Evolutionary conservation across 2,888 invertebrate species (phyloP).

Genomic region (Plebejus argus): DNA sequence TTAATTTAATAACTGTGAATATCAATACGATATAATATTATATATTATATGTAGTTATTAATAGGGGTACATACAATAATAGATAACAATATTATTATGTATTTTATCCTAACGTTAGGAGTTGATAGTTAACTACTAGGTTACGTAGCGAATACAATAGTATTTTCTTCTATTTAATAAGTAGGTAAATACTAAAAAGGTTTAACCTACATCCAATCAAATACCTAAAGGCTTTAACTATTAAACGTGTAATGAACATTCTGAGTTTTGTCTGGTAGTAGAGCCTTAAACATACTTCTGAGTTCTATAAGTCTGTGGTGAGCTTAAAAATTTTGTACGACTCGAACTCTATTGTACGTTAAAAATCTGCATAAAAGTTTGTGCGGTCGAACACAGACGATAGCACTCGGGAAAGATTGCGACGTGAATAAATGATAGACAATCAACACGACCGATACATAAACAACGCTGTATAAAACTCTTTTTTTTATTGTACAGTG

Average conservation of each 20-base stretch:
- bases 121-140: no score
- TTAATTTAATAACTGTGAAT: background rate
- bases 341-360: background rate
- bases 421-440: slow-evolving; percentile 38
- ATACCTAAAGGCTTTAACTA: background rate
- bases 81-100: background rate
- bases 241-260: background rate
- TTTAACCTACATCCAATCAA: background rate
- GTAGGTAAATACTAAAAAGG: background rate
- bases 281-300: background rate
- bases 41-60: background rate
- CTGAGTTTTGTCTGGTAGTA: background rate
- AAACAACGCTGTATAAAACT: slow-evolving; percentile 26
- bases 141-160: no score
- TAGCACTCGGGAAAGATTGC: slow-evolving; percentile 34
- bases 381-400: slow-evolving; percentile 2
- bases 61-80: background rate
- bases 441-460: slow-evolving; percentile 34
- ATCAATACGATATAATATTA: background rate
- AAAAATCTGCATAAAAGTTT: background rate
- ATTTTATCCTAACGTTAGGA: background rate
- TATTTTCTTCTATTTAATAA: background rate
- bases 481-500: background rate
- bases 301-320: background rate
- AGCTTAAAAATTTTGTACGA: background rate